A percentile compares a stretch with the other conserved stretches of the same genome.
These are phyloP conservation scores for Dorcus parallelipipedus DNA, from an alignment of 2,888 invertebrate genomes.

Conservation along the genomic window DNA sequence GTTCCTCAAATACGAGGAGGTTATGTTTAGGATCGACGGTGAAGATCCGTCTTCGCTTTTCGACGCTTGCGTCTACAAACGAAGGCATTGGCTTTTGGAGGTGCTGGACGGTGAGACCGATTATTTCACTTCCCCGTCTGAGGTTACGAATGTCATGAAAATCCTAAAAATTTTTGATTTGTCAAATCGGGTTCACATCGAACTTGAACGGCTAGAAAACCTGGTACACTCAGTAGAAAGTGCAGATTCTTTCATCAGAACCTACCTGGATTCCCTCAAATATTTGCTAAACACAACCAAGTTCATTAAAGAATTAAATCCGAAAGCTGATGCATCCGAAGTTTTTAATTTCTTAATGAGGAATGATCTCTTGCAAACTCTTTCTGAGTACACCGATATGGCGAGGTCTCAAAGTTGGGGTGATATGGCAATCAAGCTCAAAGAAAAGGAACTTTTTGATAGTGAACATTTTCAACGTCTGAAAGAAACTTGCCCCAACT, in stretches of 20 bases:
- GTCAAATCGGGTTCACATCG: constrained; percentile 13
- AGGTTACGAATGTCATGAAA: constrained; percentile 20
- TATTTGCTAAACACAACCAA: constrained; percentile 28
- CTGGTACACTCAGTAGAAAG: background rate
- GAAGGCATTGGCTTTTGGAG: constrained; percentile 42
- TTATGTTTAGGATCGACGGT: constrained; percentile 30
- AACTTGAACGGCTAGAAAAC: constrained; percentile 19
- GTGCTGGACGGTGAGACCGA: constrained; percentile 30
- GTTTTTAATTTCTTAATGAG: constrained; percentile 23
- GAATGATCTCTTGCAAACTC: constrained; percentile 30
- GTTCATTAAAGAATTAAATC: constrained; percentile 31
- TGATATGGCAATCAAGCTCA: constrained; percentile 24
- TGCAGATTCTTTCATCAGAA: constrained; percentile 35
- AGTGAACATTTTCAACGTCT: constrained; percentile 7
- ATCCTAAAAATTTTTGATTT: constrained; percentile 34
- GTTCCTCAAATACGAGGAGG: constrained; percentile 31
- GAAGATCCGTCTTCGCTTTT: constrained; percentile 36
- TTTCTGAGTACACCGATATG: constrained; percentile 33
- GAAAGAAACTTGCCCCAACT: constrained; percentile 21
- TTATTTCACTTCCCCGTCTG: constrained; percentile 22
- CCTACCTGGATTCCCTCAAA: constrained; percentile 34
- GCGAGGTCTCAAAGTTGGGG: constrained; percentile 22
- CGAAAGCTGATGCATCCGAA: constrained; percentile 17
- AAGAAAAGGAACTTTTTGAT: constrained; percentile 24
- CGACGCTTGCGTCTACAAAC: constrained; percentile 38